Conservation (phyloP, 2,113 vertebrate genomes). For the Otolemur garnettii region DNA sequence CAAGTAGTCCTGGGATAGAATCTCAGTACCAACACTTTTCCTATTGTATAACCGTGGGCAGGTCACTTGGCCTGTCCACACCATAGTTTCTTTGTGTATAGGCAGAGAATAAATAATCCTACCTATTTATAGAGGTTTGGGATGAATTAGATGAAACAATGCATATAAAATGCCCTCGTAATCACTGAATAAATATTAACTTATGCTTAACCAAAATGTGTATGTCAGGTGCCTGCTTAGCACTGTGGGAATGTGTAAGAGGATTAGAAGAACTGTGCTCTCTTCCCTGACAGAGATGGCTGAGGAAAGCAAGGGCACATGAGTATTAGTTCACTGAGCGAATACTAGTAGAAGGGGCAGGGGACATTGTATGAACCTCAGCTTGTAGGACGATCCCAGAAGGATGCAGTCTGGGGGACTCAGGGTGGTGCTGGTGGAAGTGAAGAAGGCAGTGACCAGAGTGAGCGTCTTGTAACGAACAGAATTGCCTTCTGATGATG, state of each 20-base stretch:
- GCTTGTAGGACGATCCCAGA: not conserved
- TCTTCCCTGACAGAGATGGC: not conserved
- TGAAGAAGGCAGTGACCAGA: not conserved
- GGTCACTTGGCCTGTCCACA: not conserved
- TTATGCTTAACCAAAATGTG: not conserved
- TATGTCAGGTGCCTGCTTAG: no score
- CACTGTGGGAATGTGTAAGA: not conserved
- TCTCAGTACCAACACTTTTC: not conserved
- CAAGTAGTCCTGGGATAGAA: not conserved
- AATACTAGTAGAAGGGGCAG: not conserved
- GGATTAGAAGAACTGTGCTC: not conserved
- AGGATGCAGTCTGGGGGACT: not conserved
- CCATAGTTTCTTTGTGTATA: not conserved
- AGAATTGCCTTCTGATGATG: slow-evolving; percentile 61
- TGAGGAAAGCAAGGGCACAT: not conserved
- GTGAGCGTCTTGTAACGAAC: not conserved
- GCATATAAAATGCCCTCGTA: not conserved
- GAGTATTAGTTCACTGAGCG: not conserved
- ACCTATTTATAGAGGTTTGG: not conserved
- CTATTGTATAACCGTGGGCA: slow-evolving; percentile 9
- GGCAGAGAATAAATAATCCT: not conserved
- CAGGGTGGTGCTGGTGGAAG: not conserved
- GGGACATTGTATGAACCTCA: not conserved
- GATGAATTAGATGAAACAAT: not conserved
- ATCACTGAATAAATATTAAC: not conserved